A percentile compares a stretch with the other conserved stretches of the same genome.
These are phyloP conservation scores for Osmerus mordax DNA, from an alignment of 2,113 vertebrate genomes.

Conservation along the genomic window DNA sequence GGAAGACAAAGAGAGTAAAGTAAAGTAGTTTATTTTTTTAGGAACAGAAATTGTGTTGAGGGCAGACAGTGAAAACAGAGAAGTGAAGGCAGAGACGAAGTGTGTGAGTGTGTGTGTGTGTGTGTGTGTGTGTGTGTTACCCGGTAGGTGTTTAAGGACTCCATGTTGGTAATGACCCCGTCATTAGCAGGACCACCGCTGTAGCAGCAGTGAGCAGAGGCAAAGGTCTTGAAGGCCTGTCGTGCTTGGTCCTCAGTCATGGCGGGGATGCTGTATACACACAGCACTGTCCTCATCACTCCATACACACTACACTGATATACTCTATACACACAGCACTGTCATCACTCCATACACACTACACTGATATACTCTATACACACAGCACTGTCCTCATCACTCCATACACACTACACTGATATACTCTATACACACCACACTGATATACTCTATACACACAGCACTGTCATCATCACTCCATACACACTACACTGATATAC, in stretches of 20 bases:
- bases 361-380: not conserved
- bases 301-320: conserved; percentile 1
- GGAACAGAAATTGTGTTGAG: not conserved
- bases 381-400: too few species aligned
- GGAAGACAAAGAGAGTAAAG: not conserved
- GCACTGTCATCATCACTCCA: too few species aligned
- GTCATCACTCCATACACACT: too few species aligned
- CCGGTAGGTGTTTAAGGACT: conserved; percentile 65
- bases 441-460: too few species aligned
- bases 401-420: too few species aligned
- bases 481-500: not conserved
- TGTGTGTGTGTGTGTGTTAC: conserved; percentile 28
- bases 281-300: not conserved
- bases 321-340: not conserved
- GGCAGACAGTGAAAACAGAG: too few species aligned
- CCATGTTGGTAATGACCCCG: conserved; percentile 62
- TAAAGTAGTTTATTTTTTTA: not conserved
- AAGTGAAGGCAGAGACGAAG: not conserved
- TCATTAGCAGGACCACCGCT: conserved; percentile 41
- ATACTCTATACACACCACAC: too few species aligned
- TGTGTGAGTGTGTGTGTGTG: too few species aligned
- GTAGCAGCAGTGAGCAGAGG: conserved; percentile 55
- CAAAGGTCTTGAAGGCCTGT: conserved; percentile 40
- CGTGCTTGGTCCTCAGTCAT: conserved; percentile 56
- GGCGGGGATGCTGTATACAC: conserved; percentile 52